A percentile compares a stretch with the other conserved stretches of the same genome.
Evolutionary conservation across 2,797 vertebrate species (phyloP).

Genomic region (Sebastes ruberrimus): DNA sequence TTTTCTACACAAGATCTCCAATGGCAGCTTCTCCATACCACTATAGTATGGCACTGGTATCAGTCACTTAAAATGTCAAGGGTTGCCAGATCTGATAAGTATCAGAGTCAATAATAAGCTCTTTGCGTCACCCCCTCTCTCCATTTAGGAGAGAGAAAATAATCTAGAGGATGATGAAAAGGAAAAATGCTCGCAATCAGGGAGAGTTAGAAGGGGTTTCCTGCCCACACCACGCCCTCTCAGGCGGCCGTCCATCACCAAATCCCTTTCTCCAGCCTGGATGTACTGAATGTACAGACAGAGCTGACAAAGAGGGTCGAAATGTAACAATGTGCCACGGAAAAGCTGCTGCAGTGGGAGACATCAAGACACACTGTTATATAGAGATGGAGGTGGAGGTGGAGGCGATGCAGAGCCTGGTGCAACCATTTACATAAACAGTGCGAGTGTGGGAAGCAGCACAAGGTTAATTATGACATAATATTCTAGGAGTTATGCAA

Average conservation of each 20-base stretch:
- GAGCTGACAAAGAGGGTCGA: neutral
- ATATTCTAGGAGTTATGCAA: conserved; percentile 42
- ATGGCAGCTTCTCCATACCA: conserved; percentile 2
- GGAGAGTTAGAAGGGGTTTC: conserved; percentile 40
- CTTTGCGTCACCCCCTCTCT: conserved; percentile 31
- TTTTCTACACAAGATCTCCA: conserved; percentile 14
- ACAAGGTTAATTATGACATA: conserved; percentile 56
- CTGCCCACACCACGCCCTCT: conserved; percentile 33
- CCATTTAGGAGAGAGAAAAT: conserved; percentile 33
- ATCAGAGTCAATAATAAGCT: conserved; percentile 19
- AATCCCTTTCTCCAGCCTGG: conserved; percentile 6
- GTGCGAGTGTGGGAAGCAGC: conserved; percentile 54
- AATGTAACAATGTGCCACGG: neutral
- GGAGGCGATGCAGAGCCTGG: conserved; percentile 30
- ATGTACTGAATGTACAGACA: conserved; percentile 9
- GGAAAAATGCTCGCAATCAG: conserved; percentile 52
- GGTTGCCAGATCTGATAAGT: conserved; percentile 64
- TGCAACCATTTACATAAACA: conserved; percentile 65
- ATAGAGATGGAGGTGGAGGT: conserved; percentile 35
- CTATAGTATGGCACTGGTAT: conserved; percentile 8
- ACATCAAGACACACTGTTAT: conserved; percentile 7
- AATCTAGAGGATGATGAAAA: conserved; percentile 45
- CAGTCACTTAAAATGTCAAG: conserved; percentile 29
- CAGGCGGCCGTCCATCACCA: conserved; percentile 43
- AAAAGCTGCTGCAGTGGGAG: conserved; percentile 24